Evolutionary conservation across 2,797 vertebrate genomes (phyloP), one percentile per base, ranked within the genome.

Genomic region (Poeciliopsis turneri): DNA sequence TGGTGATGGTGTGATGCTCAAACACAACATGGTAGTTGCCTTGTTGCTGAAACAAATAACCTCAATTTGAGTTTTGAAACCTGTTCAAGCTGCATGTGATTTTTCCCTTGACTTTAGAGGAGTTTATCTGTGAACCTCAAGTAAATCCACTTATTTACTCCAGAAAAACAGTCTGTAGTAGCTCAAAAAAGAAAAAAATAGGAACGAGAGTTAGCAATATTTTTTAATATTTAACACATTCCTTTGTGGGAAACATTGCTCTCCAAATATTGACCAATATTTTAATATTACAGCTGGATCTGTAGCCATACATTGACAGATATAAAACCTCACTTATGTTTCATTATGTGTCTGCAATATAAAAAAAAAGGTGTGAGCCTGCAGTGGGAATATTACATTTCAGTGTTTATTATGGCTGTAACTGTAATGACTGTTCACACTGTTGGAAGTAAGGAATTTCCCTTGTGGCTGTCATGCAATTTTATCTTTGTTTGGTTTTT

Each of bases 361-460:
- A 69, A n/a, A 69, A 46, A 33, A n/a, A 33, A 69, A 75, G 47
- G 47, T 15, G 11, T 30, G 79, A 43, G 76, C 78, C 69, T 79
- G 87, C 89, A 86, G 88, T 86, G 86, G 85, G 89, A 87, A 91
- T 89, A 92, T 91, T 91, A 88, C 86, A 90, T 86, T 86, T 82
- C 80, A 82, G 76, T 91, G 92, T 94, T 92, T 93, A 90, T 95
- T 91, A 89, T 92, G 86, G 88, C 91, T 92, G 77, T 23, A 80
- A 87, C 81, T 80, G 78, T 93, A 92, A 92, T 93, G 91, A 93
- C 87, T 84, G 88, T 86, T 92, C 90, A 90, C 87, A 86, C 83
- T 86, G 74, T 83, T 92, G 88, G 80, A 93, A 89, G 92, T 89
- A 88, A 93, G 88, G 91, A 93, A 92, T 95, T 92, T 93, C 88